These are phyloP conservation scores for Crenuchus spilurus DNA, from an alignment of 2,797 vertebrate species.

Conservation along the genomic window DNA sequence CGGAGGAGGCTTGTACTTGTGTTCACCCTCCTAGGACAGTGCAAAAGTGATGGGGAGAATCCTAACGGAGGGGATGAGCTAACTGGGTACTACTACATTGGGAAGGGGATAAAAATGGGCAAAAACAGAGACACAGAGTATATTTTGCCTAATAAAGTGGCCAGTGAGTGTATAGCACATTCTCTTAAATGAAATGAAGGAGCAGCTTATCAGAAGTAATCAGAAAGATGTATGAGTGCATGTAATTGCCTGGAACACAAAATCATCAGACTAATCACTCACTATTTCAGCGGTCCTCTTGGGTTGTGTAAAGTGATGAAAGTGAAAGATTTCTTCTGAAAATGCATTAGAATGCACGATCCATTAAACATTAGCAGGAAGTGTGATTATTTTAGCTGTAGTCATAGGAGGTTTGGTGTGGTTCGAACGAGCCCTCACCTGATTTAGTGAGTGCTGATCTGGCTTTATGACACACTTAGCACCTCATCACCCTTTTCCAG, in stretches of 20 bases:
- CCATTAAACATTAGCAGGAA: constrained; percentile 46
- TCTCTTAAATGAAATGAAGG: constrained; percentile 16
- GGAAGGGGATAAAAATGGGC: too few relatives aligned
- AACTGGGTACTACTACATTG: too few relatives aligned
- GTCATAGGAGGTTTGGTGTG: constrained; percentile 54
- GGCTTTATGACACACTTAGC: constrained; percentile 77
- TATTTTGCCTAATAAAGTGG: too few relatives aligned
- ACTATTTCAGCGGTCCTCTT: constrained; percentile 35
- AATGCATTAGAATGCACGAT: constrained; percentile 29
- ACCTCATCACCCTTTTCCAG: constrained; percentile 80
- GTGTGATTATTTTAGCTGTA: constrained; percentile 43
- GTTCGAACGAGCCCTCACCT: constrained; percentile 64
- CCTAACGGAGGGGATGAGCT: too few relatives aligned
- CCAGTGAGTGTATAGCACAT: constrained; percentile 5
- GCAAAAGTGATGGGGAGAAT: too few relatives aligned
- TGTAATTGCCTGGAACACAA: constrained; percentile 21
- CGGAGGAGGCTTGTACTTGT: too few relatives aligned
- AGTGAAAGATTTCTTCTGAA: constrained; percentile 33
- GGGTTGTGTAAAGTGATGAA: constrained; percentile 39
- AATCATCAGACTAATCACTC: constrained; percentile 4
- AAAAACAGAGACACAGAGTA: too few relatives aligned
- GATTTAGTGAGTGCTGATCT: constrained; percentile 71
- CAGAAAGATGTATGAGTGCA: constrained; percentile 30
- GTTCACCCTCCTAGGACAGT: too few relatives aligned
- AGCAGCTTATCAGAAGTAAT: constrained; percentile 41